Conservation (phyloP, 2,797 vertebrate species). For the Gymnopithys bicolor region DNA sequence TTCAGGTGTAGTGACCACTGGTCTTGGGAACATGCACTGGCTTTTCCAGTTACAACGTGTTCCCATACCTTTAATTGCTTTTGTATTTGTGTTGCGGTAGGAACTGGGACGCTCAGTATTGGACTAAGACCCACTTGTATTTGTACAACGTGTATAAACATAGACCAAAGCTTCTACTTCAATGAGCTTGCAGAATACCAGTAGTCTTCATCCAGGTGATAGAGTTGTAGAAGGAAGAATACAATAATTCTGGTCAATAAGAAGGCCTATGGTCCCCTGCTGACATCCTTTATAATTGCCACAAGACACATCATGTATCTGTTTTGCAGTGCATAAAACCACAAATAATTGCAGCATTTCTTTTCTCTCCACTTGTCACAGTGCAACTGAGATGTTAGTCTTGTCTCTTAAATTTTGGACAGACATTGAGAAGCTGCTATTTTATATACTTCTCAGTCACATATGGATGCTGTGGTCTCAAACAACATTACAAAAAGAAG, state of each 20-base stretch:
- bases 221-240: neutral
- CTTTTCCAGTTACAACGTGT: neutral
- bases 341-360: neutral
- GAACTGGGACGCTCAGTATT: rapidly evolving
- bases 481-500: neutral
- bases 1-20: neutral
- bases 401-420: neutral
- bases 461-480: neutral
- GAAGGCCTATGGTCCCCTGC: neutral
- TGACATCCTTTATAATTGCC: neutral
- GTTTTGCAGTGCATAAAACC: neutral
- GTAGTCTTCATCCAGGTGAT: neutral
- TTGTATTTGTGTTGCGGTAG: neutral
- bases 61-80: neutral
- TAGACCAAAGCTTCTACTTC: neutral
- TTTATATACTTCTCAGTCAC: neutral
- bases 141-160: rapidly evolving
- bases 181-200: neutral
- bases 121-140: neutral
- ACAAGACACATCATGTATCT: neutral
- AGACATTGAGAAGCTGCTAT: neutral
- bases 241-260: neutral
- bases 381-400: neutral
- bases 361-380: neutral
- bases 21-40: neutral